Base-by-base conservation (phyloP, 2,113 vertebrate species). In the Myotis lucifugus region DNA sequence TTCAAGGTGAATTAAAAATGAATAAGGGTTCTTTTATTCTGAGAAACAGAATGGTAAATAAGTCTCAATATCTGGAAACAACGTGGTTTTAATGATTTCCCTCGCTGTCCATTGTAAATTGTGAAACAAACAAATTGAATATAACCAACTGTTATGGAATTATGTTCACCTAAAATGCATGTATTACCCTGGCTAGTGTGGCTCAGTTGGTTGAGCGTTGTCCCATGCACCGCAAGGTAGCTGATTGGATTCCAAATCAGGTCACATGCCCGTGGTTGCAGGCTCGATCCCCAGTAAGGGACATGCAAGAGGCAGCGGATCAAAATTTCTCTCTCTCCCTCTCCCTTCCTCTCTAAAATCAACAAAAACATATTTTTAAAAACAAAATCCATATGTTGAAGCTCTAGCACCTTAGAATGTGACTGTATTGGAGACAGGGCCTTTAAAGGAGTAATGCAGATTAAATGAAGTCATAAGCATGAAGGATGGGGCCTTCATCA, bases 1-100 rank as follows among this genome's bases (percentile, higher is more conserved):
- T 90, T 79, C 42, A 73, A 32, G 32, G 27, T 87, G n/a, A 86
- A 86, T 56, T 37, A 21, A 76, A 94, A 89, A 56, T 86, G 17
- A 95, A 9, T 84, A 85, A 83, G 56, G 6, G 25, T n/a, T 64
- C 27, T 82, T 81, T 27, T 93, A 79, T 79, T 86, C 78, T 91
- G 25, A 93, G 79, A 91, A 92, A 34, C 12, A 84, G 32, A 95
- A 70, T 52, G 50, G 64, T 85, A 73, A 79, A 52, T 67, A 72
- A 94, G 11, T 59, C 40, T 92, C 46, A 59, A 40, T 73, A 77
- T 69, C 72, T 90, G 27, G 34, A 91, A 94, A 78, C 21, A 76
- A 42, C 21, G 8, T 69, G 32, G 9, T 74, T 95, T 70, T 54
- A 21, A 83, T 78, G 17, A 27, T 89, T 88, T 94, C 42, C 54